phyloP scores from a whole-genome alignment of 2,113 vertebrate species.

The Solenodon paradoxus region DNA sequence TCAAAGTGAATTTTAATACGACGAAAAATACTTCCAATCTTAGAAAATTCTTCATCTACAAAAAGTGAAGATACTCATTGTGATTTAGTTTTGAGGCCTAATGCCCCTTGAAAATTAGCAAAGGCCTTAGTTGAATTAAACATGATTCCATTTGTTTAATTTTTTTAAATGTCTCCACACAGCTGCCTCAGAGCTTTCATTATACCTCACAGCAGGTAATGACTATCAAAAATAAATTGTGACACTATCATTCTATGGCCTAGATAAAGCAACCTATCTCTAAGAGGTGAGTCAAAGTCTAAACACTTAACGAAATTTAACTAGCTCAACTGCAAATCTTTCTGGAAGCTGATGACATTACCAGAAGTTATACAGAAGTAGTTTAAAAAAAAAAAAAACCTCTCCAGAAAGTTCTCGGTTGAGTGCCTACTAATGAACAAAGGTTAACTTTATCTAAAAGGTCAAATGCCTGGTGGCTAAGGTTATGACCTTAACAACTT shows the following conservation, averaged over 20 bases:
- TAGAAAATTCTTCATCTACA: constrained; percentile 28
- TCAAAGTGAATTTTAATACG: constrained; percentile 37
- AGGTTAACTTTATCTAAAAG: constrained; percentile 96
- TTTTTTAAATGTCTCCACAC: constrained; percentile 58
- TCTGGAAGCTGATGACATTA: constrained; percentile 86
- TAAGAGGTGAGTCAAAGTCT: constrained; percentile 52
- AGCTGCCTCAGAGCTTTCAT: constrained; percentile 39
- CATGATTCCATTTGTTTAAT: constrained; percentile 58
- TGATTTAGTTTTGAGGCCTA: neutral
- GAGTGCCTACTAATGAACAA: constrained; percentile 94
- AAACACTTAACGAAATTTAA: constrained; percentile 79
- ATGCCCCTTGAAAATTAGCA: constrained; percentile 16
- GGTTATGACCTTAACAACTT: constrained; percentile 92
- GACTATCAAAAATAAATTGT: constrained; percentile 1
- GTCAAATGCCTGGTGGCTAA: constrained; percentile 94
- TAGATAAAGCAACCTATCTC: constrained; percentile 43
- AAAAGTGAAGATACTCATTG: neutral
- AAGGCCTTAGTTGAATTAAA: constrained; percentile 45
- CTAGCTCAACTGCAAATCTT: constrained; percentile 72
- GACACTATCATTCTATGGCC: constrained; percentile 6
- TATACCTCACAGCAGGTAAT: neutral
- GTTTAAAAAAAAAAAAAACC: constrained; percentile 72
- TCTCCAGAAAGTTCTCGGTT: constrained; percentile 90
- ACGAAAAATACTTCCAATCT: constrained; percentile 23
- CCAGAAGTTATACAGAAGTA: constrained; percentile 86